Base-by-base conservation (phyloP, 2,113 vertebrate species). In the human (Homo sapiens) region DNA sequence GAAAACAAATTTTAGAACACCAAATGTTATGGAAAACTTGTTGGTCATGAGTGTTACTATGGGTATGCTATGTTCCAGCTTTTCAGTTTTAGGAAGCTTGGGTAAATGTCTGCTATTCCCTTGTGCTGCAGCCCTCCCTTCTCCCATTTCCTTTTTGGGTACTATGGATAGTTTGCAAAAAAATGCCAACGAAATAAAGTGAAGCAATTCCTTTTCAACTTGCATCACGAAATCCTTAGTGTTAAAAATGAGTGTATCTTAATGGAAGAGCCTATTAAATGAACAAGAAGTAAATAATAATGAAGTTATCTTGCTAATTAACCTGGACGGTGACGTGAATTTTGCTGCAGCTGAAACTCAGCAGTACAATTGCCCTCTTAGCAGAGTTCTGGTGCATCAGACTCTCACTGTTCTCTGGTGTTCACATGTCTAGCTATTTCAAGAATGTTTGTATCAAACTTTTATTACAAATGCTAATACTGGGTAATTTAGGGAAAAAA, bases 281-380 rank as follows among this genome's bases (percentile, higher is more conserved):
- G 89, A 96, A 96, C 22, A 96, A 80, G 64, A 70, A 83, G 57
- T 82, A 93, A 97, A 98, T 94, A 98, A 95, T 86, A 93, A 97
- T 96, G 93, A 98, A 92, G 94, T 95, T 76, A 97, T 91, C 90
- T 91, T 97, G 55, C 83, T 98, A 97, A 98, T 97, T 98, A 97
- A 98, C 84, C 92, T 93, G 95, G 72, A 93, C 35, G 0, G 61
- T 64, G 61, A 32, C 94, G 95, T 48, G 20, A 96, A 13, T 61
- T 95, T 97, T 96, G 48, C 96, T 90, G 61, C 27, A 61, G 92
- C 75, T 82, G 64, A 97, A 98, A 96, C 55, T 88, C 38, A 32
- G 86, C 79, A 98, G 96, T 97, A 95, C 98, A 98, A 95, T 79
- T 97, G 96, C 93, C 81, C 96, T 96, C 81, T 98, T 96, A 97